A percentile compares a stretch with the other conserved stretches of the same genome.
phyloP scores from a whole-genome alignment of 2,113 vertebrate genomes.

The Accipiter cooperii region DNA sequence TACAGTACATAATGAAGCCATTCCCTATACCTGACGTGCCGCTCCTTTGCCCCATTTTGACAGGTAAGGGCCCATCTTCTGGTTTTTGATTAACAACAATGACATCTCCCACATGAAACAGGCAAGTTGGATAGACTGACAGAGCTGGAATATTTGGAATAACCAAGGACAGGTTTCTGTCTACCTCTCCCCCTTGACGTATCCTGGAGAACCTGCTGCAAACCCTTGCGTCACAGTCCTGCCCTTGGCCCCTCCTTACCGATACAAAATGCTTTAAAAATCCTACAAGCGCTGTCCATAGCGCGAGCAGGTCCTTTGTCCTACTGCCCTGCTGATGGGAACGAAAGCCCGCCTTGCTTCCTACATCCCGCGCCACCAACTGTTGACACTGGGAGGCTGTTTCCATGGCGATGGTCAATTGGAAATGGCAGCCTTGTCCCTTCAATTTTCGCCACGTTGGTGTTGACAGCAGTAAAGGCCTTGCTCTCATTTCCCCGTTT shows the following conservation, averaged over 20 bases:
- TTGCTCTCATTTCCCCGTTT: constrained; percentile 35
- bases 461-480: constrained; percentile 57
- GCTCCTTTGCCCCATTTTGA: neutral
- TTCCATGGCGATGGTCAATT: constrained; percentile 67
- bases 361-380: neutral
- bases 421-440: constrained; percentile 43
- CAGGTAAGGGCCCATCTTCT: neutral
- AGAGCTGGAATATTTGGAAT: neutral
- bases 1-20: neutral
- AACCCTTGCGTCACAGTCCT: neutral
- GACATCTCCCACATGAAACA: neutral
- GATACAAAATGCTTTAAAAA: neutral
- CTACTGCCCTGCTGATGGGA: neutral
- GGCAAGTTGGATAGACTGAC: neutral
- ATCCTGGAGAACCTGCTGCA: accelerated
- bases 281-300: neutral
- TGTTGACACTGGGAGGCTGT: constrained; percentile 49
- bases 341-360: neutral
- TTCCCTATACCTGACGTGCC: accelerated
- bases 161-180: neutral
- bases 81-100: neutral
- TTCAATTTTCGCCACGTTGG: constrained; percentile 16
- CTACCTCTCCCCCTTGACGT: neutral
- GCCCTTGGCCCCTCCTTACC: neutral
- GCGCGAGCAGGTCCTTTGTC: accelerated